Conservation (phyloP, 1,140 invertebrate genomes). For the Anagrus nilaparvatae region DNA sequence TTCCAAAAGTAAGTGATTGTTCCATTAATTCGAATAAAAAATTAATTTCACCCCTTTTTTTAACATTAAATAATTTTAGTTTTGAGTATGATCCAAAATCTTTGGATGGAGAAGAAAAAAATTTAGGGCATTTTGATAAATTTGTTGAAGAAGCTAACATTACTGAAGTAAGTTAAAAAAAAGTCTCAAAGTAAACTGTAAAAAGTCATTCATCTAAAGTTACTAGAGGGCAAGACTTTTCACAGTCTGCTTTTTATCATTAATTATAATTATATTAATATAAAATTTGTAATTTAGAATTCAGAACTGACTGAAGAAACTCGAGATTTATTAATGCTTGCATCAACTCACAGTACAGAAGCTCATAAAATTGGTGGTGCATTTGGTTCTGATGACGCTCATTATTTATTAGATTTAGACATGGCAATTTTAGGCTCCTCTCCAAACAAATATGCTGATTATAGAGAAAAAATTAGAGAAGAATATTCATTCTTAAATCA, state of each 20-base stretch:
- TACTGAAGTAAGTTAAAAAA: constrained; percentile 24
- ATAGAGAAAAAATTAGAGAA: constrained; percentile 42
- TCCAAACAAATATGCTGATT: constrained; percentile 42
- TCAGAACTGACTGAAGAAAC: constrained; percentile 39
- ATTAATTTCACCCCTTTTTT: not conserved
- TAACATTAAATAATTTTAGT: constrained; percentile 26
- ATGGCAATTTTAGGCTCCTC: constrained; percentile 46
- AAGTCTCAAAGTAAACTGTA: too few species aligned
- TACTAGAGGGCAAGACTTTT: too few species aligned
- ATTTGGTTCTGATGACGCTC: constrained; percentile 48
- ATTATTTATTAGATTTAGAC: constrained; percentile 54
- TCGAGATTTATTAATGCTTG: constrained; percentile 41
- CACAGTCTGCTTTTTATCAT: too few species aligned
- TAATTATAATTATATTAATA: too few species aligned
- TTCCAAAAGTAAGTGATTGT: constrained; percentile 45
- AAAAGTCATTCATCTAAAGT: too few species aligned
- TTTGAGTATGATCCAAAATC: constrained; percentile 44
- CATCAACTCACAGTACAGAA: constrained; percentile 48
- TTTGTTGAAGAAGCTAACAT: constrained; percentile 39
- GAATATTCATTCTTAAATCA: constrained; percentile 49
- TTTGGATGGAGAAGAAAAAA: constrained; percentile 39
- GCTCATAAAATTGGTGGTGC: constrained; percentile 47
- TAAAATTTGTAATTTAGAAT: constrained; percentile 27
- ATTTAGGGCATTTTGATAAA: constrained; percentile 38
- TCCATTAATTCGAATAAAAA: not conserved